Base-by-base conservation (phyloP, 53 echinoderm and acorn worm genomes). In the Temnopleurus reevesii region DNA sequence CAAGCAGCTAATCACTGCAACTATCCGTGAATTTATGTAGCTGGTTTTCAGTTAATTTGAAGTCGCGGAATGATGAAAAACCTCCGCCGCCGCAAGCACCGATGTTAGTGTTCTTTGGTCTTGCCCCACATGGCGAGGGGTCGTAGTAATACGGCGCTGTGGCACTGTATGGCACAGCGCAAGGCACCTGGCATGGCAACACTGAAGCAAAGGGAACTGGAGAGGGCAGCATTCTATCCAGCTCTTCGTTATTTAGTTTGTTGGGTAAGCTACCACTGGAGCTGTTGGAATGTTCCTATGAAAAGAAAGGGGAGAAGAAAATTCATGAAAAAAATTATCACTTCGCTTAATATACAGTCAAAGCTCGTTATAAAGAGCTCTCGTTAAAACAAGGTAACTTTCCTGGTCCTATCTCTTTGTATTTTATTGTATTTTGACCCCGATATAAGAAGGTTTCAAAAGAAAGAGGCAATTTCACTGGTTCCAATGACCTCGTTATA, bases 201-300 rank as follows among this genome's bases (percentile, higher is more conserved):
- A 77, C 12, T 77, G 79, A 27, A 24, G 27, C 49, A n/a, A 8
- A 82, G 46, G 51, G 2, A 12, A 76, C 58, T 8, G 85, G 66
- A 21, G 90, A 59, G 15, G 94, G 82, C 43, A 95, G 77, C 91
- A 93, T 93, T 81, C 90, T 81, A 9, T 95, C 96, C 4, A 84
- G 65, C 84, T 95, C 96, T 5, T 93, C 96, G 34, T 96, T 96
- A 88, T 95, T 96, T 0, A 96, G 86, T 61, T 93, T 96, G 80
- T 87, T 89, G 27, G 81, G 77, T 5, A 91, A 89, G 55, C 92
- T 96, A 57, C 91, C 96, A n/a, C 91, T 92, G 12, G 94, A 81
- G 79, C 93, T 91, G 66, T 76, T 46, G 4, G 36, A 86, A 54
- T 86, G 76, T 8, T 86, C 86, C 90, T 86, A 59, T 27, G 10